Evolutionary conservation across 2,888 invertebrate genomes (phyloP), one percentile per base, ranked within the genome.

Genomic region (Dasysyrphus albostriatus): DNA sequence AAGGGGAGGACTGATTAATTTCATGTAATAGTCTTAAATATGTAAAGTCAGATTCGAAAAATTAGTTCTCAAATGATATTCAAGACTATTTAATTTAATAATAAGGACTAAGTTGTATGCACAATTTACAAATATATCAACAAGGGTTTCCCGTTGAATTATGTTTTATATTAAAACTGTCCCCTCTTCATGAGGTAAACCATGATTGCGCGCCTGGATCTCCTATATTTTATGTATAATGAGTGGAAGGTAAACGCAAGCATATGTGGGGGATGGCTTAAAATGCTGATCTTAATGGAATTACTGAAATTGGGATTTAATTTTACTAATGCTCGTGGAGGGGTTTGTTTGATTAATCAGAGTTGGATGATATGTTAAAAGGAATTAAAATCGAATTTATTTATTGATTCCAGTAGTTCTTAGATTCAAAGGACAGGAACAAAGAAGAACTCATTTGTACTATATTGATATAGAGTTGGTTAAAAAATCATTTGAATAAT

Each of bases 231-330:
- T n/a, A 51, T 4, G 24, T 7, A 29, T 5, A 14, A 34, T 10
- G 29, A 24, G 14, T 19, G 29, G 6, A 29, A 44, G 14, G 32
- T 10, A 58, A 29, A 58, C 10, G 14, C 70, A 51, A 14, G 63
- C 69, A 82, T 82, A 70, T 82, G 63, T 77, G 77, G 70, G 70
- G 29, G 54, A 54, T 69, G 49, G 44, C 56, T 85, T 61, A 54
- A 82, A 82, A 73, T 82, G 82, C 85, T 85, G 85, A 85, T 85
- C 69, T 85, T 82, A 85, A 85, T 85, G 81, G 77, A 78, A 85
- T 85, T 85, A 82, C 70, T 85, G 77, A 85, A 85, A 85, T 77
- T 85, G 69, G 82, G 82, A 85, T 85, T 82, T 85, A 85, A 85
- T 85, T 85, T 85, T 63, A 69, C 82, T 85, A 85, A 85, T 85